These are phyloP conservation scores for Diabrotica undecimpunctata DNA, from an alignment of 1,140 invertebrate genomes.

Conservation along the genomic window DNA sequence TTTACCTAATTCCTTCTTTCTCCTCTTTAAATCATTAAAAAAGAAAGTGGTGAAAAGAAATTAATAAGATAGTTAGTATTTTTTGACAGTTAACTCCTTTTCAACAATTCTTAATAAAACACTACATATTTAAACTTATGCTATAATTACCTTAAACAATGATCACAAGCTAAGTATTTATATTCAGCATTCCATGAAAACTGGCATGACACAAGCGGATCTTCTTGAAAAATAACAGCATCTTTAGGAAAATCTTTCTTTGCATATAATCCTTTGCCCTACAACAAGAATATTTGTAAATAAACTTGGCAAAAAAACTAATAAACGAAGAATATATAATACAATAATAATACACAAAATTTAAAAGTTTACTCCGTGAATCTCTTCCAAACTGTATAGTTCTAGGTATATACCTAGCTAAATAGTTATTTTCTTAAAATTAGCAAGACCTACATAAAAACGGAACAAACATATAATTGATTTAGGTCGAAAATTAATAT, in stretches of 20 bases:
- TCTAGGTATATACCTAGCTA: not conserved
- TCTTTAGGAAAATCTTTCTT: conserved; percentile 65
- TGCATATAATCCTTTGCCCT: conserved; percentile 86
- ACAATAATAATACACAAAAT: not conserved
- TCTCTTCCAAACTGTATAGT: not conserved
- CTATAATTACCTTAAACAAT: conserved; percentile 70
- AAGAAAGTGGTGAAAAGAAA: no score
- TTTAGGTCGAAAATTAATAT: not conserved
- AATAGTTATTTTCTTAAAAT: no score
- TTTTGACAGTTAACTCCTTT: no score
- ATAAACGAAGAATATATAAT: not conserved
- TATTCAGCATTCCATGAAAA: conserved; percentile 91
- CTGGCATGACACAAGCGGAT: conserved; percentile 83
- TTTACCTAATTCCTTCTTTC: no score
- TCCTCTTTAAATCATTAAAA: no score
- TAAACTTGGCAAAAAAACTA: not conserved
- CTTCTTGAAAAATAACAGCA: conserved; percentile 82
- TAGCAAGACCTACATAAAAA: no score
- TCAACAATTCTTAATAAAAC: no score
- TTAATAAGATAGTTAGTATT: no score
- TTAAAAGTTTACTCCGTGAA: not conserved
- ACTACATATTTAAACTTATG: not conserved
- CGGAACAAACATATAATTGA: no score
- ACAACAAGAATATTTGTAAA: conserved; percentile 37
- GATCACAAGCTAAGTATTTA: conserved; percentile 85